These are phyloP conservation scores for Pterophyllum scalare DNA, from an alignment of 2,113 vertebrate genomes.

Conservation along the genomic window DNA sequence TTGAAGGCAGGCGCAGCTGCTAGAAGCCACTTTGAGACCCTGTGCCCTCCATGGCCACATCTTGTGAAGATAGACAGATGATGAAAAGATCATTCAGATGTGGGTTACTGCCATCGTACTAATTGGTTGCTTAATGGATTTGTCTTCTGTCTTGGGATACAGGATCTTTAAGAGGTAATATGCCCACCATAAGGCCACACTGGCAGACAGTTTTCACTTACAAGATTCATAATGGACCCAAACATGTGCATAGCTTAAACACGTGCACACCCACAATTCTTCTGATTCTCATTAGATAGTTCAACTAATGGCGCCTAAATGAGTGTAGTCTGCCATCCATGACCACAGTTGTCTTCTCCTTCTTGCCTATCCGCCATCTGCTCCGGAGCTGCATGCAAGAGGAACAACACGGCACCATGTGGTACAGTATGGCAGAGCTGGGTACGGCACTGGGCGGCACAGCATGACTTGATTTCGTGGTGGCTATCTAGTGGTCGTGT, in stretches of 20 bases:
- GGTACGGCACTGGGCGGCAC: constrained; percentile 12
- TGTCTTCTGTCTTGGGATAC: constrained; percentile 52
- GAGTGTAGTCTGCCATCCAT: constrained; percentile 52
- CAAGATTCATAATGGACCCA: not conserved
- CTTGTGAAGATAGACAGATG: constrained; percentile 60
- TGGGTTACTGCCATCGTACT: constrained; percentile 63
- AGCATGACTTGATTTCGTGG: constrained; percentile 19
- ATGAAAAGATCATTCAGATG: constrained; percentile 70
- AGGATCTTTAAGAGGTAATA: constrained; percentile 34
- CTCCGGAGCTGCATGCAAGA: constrained; percentile 56
- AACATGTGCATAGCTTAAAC: constrained; percentile 14
- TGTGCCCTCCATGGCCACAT: constrained; percentile 47
- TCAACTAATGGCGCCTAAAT: constrained; percentile 40
- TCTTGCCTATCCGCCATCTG: constrained; percentile 72
- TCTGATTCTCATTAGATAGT: constrained; percentile 31
- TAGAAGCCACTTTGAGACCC: constrained; percentile 39
- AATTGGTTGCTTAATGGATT: constrained; percentile 73
- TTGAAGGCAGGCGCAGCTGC: constrained; percentile 62
- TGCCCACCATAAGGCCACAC: constrained; percentile 15
- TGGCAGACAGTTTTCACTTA: constrained; percentile 45
- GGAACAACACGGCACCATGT: constrained; percentile 62
- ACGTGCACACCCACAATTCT: constrained; percentile 18
- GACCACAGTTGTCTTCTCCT: constrained; percentile 62
- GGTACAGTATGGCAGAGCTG: constrained; percentile 41
- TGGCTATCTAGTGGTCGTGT: constrained; percentile 30